Conservation (phyloP, 2,888 invertebrate species). For the Enoplolaimus lenunculus region DNA sequence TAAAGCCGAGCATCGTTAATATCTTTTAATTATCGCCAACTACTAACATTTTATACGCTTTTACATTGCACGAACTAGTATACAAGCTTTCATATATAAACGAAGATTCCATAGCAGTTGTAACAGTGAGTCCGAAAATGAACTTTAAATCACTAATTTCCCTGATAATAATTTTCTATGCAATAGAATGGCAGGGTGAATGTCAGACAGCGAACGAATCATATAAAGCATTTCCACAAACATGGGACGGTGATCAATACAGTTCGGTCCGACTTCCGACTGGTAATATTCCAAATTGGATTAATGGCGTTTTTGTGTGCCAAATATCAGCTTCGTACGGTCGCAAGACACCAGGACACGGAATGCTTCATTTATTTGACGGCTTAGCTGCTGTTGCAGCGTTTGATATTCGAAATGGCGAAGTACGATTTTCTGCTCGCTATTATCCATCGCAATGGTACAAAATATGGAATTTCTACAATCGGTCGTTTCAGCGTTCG, state of each 20-base stretch:
- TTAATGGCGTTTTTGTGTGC: conserved; percentile 39
- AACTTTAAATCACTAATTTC: no score
- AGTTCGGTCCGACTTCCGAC: neutral
- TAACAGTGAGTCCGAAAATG: no score
- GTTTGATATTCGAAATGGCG: conserved; percentile 35
- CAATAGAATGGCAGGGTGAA: no score
- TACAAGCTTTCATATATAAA: no score
- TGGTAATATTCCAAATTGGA: conserved; percentile 4
- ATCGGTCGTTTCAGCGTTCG: conserved; percentile 34
- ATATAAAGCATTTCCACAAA: conserved; percentile 15
- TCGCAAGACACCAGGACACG: conserved; percentile 34
- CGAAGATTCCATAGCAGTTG: no score
- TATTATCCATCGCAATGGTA: conserved; percentile 38
- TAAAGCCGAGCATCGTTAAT: no score
- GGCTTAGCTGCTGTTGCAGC: conserved; percentile 37
- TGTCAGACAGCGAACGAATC: no score
- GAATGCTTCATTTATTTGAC: conserved; percentile 38
- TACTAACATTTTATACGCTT: no score
- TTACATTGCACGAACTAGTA: no score
- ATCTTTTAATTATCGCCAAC: no score
- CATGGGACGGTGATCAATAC: conserved; percentile 22
- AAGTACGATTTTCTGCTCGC: conserved; percentile 35
- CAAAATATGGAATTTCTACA: conserved; percentile 40
- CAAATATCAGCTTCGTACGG: conserved; percentile 39
- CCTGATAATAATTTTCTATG: no score